phyloP scores from a whole-genome alignment of 2,888 invertebrate genomes.

The Cryptocephalus moraei region DNA sequence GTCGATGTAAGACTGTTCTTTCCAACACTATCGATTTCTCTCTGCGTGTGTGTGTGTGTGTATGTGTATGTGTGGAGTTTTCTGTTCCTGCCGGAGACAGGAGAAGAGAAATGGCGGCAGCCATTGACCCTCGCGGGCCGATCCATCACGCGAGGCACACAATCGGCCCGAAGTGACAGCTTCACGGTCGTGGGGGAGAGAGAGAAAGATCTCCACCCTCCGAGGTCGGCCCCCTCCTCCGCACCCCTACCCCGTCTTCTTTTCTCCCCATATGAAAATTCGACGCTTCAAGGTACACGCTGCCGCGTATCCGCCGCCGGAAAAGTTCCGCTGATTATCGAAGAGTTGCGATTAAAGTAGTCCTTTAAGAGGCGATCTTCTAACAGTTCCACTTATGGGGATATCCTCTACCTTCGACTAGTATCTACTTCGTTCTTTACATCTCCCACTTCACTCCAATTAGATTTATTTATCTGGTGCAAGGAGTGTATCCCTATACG shows the following conservation, averaged over 20 bases:
- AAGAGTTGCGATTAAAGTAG: neutral
- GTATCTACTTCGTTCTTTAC: no score
- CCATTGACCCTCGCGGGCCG: constrained; percentile 51
- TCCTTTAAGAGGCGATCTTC: no score
- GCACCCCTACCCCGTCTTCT: neutral
- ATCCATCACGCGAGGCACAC: constrained; percentile 39
- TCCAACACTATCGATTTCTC: constrained; percentile 29
- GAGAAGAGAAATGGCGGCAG: constrained; percentile 50
- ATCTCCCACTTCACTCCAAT: no score
- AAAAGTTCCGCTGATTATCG: neutral
- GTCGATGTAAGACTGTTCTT: constrained; percentile 13
- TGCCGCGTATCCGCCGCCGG: no score
- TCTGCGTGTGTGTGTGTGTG: neutral
- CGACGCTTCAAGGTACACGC: no score
- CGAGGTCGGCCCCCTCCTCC: neutral
- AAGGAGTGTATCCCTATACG: constrained; percentile 7
- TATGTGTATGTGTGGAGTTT: constrained; percentile 14
- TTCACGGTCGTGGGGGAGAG: constrained; percentile 4
- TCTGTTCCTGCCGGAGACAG: constrained; percentile 43
- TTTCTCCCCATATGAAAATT: neutral
- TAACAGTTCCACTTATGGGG: no score
- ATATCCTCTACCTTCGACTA: no score
- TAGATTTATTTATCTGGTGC: constrained; percentile 6
- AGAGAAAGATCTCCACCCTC: no score
- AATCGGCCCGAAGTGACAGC: constrained; percentile 21